phyloP scores from a whole-genome alignment of 2,888 invertebrate species.

The Platypus cylindrus region DNA sequence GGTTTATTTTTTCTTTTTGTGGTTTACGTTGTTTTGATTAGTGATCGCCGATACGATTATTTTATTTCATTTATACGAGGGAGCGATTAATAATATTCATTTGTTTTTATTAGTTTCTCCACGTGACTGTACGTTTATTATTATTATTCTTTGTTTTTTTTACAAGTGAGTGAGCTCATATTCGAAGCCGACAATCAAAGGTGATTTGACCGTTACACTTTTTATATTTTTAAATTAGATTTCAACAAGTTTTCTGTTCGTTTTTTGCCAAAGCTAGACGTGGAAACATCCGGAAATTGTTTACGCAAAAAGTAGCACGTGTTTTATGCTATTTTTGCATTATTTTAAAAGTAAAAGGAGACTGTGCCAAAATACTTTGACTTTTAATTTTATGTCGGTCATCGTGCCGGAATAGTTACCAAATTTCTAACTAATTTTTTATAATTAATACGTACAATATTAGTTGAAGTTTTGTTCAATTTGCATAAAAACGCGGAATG shows the following conservation, averaged over 20 bases:
- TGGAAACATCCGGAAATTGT: conserved; percentile 2
- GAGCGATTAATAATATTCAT: conserved; percentile 11
- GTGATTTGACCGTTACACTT: no score
- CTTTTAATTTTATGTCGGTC: no score
- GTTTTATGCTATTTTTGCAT: conserved; percentile 1
- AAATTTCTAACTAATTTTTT: no score
- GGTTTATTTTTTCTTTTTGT: not conserved
- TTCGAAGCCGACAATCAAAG: conserved; percentile 9
- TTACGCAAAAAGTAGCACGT: conserved; percentile 6
- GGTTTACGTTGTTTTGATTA: conserved; percentile 7
- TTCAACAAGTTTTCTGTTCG: no score
- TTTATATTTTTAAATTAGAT: no score
- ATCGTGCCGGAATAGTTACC: no score
- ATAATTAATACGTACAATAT: no score
- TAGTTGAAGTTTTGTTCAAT: no score
- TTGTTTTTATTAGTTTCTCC: no score
- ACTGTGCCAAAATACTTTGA: no score
- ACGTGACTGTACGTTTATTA: conserved; percentile 5
- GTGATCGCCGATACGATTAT: conserved; percentile 5
- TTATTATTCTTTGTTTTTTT: conserved; percentile 7
- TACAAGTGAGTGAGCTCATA: conserved; percentile 6
- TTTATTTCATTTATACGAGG: conserved; percentile 6
- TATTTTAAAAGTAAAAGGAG: no score
- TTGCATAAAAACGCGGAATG: no score
- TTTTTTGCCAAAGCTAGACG: conserved; percentile 3